Conservation (phyloP, 2,113 vertebrate genomes). For the Rhinolophus sinicus region DNA sequence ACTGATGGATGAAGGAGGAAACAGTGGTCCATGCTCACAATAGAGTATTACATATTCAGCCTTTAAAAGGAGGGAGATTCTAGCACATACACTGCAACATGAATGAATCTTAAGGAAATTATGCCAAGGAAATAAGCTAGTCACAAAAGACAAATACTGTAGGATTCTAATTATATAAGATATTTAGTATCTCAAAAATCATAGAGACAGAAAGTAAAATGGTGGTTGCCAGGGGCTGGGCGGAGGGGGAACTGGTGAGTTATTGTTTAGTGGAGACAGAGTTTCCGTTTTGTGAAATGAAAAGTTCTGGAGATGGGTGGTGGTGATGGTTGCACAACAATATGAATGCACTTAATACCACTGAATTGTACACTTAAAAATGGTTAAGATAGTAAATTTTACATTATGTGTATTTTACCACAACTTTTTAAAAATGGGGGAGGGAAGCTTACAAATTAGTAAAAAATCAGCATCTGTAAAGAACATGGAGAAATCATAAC, state of each 20-base stretch:
- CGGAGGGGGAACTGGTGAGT: accelerated
- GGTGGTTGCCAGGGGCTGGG: neutral
- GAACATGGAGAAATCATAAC: neutral
- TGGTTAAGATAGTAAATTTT: accelerated
- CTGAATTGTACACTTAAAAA: neutral
- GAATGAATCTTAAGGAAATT: neutral
- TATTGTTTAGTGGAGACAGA: neutral
- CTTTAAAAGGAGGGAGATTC: neutral
- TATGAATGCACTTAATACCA: too few species aligned
- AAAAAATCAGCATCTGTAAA: neutral
- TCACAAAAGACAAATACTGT: neutral
- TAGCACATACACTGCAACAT: too few species aligned
- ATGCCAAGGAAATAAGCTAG: neutral
- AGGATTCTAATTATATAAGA: neutral
- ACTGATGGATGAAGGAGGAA: accelerated
- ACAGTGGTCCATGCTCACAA: too few species aligned
- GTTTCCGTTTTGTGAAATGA: neutral
- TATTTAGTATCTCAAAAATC: neutral
- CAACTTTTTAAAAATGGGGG: neutral
- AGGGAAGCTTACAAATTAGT: neutral
- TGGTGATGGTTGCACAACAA: neutral
- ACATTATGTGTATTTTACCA: neutral
- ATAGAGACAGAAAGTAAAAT: neutral
- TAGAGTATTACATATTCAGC: too few species aligned
- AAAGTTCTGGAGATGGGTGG: neutral